Conservation (phyloP, 1,140 invertebrate genomes). For the Lepeophtheirus salmonis region DNA sequence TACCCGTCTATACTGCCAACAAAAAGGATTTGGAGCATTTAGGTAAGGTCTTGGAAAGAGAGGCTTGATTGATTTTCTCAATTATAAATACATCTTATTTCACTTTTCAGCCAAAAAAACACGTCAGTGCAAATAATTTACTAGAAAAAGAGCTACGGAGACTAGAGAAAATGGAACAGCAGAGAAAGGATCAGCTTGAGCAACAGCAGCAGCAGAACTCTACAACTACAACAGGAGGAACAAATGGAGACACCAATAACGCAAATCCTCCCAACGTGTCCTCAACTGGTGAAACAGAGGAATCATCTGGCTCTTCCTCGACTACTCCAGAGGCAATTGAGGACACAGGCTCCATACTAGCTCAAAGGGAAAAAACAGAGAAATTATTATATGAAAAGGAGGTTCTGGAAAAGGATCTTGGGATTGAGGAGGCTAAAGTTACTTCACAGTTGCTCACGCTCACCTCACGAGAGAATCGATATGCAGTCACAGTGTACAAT, state of each 20-base stretch:
- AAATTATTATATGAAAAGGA: conserved; percentile 2
- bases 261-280: no score
- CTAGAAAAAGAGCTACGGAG: background rate
- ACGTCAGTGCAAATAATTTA: background rate
- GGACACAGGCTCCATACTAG: background rate
- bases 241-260: no score
- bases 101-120: background rate
- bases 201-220: background rate
- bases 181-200: background rate
- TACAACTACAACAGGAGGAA: background rate
- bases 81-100: background rate
- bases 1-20: background rate
- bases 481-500: conserved; percentile 3
- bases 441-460: background rate
- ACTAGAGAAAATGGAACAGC: background rate
- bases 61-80: no score
- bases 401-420: conserved; percentile 6
- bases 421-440: conserved; percentile 4
- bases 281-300: background rate
- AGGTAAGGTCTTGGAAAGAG: background rate
- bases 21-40: conserved; percentile 11
- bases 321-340: background rate
- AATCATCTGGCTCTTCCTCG: background rate
- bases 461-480: conserved; percentile 12
- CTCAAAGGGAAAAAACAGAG: conserved; percentile 4